phyloP scores from a whole-genome alignment of 2,797 vertebrate species.

The Molossus alvarezi region DNA sequence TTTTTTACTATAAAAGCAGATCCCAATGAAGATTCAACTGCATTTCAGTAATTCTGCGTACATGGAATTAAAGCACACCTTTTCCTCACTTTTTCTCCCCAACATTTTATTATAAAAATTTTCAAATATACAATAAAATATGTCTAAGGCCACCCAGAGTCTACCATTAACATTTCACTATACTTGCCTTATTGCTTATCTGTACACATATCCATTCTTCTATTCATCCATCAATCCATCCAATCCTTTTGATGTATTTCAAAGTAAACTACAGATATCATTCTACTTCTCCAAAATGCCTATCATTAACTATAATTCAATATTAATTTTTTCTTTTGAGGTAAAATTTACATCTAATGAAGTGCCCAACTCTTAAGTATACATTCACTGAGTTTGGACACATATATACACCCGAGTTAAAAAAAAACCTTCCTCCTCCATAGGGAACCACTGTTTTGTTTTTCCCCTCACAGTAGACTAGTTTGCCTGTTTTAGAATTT shows the following conservation, averaged over 20 bases:
- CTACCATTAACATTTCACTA: neutral
- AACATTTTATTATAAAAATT: constrained; percentile 10
- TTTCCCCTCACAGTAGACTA: neutral
- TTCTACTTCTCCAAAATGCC: neutral
- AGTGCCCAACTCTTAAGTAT: neutral
- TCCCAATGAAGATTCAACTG: neutral
- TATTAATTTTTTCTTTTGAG: constrained; percentile 16
- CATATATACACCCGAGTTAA: neutral
- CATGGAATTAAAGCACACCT: neutral
- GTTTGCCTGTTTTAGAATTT: neutral
- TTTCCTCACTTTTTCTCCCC: neutral
- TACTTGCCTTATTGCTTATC: neutral
- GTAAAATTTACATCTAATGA: constrained; percentile 23
- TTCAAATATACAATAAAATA: neutral
- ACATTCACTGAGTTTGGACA: neutral
- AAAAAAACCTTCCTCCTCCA: neutral
- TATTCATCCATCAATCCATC: neutral
- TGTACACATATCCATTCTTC: neutral
- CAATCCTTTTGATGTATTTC: constrained; percentile 2
- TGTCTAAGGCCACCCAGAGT: neutral
- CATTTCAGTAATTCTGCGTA: neutral
- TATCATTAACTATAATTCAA: neutral
- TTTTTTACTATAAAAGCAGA: neutral
- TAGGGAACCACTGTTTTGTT: neutral
- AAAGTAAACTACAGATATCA: constrained; percentile 4